Evolutionary conservation across 2,888 invertebrate genomes (phyloP), one percentile per base, ranked within the genome.

Genomic region (Punctoribates punctum): DNA sequence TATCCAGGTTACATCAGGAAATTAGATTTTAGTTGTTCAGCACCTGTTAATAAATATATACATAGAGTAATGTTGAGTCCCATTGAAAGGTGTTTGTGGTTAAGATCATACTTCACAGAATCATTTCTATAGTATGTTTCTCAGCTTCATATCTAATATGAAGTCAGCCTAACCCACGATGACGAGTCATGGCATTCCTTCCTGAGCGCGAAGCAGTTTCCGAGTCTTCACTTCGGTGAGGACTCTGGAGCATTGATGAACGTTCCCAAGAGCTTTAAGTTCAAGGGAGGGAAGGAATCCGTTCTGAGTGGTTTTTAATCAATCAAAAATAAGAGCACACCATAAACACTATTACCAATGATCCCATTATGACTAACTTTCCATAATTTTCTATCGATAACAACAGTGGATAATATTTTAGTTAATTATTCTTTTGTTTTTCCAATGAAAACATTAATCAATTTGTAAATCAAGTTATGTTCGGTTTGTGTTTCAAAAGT

Each of bases 21-120:
- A 13, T 42, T 42, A n/a, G n/a, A n/a, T n/a, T n/a, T n/a, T n/a
- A n/a, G 42, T 42, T 42, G 34, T 42, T 42, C 8, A 42, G 42
- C 42, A 11, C 4, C 42, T 42, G 42, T 42, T 42, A 11, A 13
- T 13, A 9, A 13, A 13, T 9, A 42, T 42, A 42, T 42, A 42
- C 42, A 42, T 42, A 13, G 11, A 42, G 13, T 13, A 13, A 42
- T 23, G 72, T 34, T 25, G 25, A n/a, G 6, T 48, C 6, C 11
- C 8, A 34, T n/a, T 42, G 9, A 42, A 13, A 42, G 6, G 13
- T 4, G 13, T 38, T 1, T 11, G n/a, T 13, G 8, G 20, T 77
- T 77, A 77, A 77, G 77, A 77, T 77, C 77, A 77, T 77, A 77
- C 77, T 77, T 77, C 77, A 77, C 75, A 72, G 77, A 75, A 77